Conservation (phyloP, 2,888 invertebrate genomes). For the Drosophila pseudotakahashii region DNA sequence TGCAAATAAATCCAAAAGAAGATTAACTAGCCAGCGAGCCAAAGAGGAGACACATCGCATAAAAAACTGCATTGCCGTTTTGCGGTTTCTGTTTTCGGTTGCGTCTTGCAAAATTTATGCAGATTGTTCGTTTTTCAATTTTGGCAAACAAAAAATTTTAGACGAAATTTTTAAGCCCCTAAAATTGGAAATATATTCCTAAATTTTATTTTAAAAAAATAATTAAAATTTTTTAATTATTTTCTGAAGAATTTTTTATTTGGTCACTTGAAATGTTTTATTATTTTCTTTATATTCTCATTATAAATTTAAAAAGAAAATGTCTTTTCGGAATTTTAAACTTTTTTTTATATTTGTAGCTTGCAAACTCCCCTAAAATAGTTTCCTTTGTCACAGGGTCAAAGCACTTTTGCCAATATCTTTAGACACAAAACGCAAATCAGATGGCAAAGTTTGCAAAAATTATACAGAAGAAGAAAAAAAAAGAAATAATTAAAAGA, state of each 20-base stretch:
- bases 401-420: conserved; percentile 66
- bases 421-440: conserved; percentile 26
- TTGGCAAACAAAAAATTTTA: neutral
- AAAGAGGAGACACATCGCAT: conserved; percentile 33
- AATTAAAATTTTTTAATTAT: too few relatives aligned
- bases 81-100: conserved; percentile 37
- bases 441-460: conserved; percentile 52
- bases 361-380: conserved; percentile 1
- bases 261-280: neutral
- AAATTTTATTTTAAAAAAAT: too few relatives aligned
- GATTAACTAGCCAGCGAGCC: conserved; percentile 21
- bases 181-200: too few relatives aligned
- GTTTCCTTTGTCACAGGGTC: conserved; percentile 64
- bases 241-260: too few relatives aligned
- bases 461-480: conserved; percentile 38
- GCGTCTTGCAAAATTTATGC: conserved; percentile 68
- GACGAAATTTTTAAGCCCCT: conserved; percentile 45
- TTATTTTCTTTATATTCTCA: too few relatives aligned
- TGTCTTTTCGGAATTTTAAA: too few relatives aligned
- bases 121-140: conserved; percentile 23
- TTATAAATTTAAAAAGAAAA: too few relatives aligned
- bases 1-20: conserved; percentile 68
- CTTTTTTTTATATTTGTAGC: neutral
- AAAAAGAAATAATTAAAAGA: neutral
- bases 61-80: conserved; percentile 63